Evolutionary conservation across 2,113 vertebrate species (phyloP).

Genomic region (Clinocottus analis): DNA sequence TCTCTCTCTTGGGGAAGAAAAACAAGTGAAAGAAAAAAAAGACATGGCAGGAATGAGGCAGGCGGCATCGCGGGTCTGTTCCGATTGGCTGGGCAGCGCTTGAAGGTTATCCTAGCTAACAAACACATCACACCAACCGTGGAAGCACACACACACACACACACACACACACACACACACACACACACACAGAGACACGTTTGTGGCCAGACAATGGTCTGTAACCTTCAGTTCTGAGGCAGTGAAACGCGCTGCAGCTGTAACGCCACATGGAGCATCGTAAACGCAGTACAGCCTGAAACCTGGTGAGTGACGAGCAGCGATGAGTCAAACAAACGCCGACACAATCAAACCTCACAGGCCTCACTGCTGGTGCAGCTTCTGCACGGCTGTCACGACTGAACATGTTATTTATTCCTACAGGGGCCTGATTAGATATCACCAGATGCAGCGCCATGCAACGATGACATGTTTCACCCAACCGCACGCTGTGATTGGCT

Average conservation of each 20-base stretch:
- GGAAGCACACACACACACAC: conserved; percentile 40
- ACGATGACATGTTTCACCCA: background rate
- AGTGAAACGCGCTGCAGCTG: no score
- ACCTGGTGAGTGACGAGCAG: background rate
- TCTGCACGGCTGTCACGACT: background rate
- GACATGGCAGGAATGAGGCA: conserved; percentile 61
- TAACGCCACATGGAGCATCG: no score
- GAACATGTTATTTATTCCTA: background rate
- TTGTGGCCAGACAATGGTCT: conserved; percentile 56
- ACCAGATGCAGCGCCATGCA: background rate
- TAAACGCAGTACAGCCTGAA: background rate
- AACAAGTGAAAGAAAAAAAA: conserved; percentile 41
- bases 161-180: conserved; percentile 25
- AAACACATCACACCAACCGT: conserved; percentile 69
- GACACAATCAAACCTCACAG: background rate
- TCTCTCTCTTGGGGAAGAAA: conserved; percentile 28
- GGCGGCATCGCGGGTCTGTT: conserved; percentile 69
- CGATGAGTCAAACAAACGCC: conserved; percentile 2
- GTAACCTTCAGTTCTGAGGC: conserved; percentile 60
- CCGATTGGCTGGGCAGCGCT: conserved; percentile 74
- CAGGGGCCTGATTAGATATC: no score
- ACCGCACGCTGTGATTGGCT: background rate
- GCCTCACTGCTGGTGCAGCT: background rate
- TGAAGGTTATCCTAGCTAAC: conserved; percentile 79
- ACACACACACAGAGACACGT: conserved; percentile 13